phyloP scores from a whole-genome alignment of 2,888 invertebrate species.

The Brachypalpus laphriformis region DNA sequence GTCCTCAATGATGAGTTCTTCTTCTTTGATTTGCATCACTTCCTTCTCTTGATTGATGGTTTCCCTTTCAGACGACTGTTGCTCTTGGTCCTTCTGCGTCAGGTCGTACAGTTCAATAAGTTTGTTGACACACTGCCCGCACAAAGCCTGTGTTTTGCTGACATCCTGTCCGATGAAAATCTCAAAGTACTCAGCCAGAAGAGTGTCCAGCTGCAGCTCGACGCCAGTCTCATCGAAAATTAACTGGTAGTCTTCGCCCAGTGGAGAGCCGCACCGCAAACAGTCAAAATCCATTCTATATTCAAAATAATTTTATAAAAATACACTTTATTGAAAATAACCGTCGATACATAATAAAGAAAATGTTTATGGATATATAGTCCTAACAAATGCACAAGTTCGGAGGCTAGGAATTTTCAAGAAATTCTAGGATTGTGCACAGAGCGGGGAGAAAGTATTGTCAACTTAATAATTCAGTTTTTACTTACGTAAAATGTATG shows the following conservation, averaged over 20 bases:
- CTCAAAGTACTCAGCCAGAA: conserved; percentile 77
- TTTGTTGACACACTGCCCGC: conserved; percentile 78
- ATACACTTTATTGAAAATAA: conserved; percentile 8
- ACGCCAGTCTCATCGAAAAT: conserved; percentile 80
- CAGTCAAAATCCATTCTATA: conserved; percentile 68
- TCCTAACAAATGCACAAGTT: conserved; percentile 75
- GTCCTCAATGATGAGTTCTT: neutral
- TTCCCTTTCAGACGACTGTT: neutral
- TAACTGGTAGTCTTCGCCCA: conserved; percentile 76
- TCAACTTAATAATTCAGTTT: too few relatives aligned
- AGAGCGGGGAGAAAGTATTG: too few relatives aligned
- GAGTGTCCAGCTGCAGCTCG: conserved; percentile 77
- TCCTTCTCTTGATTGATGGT: neutral
- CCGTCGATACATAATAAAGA: neutral
- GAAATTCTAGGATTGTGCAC: neutral
- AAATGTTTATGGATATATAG: neutral
- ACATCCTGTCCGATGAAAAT: conserved; percentile 73
- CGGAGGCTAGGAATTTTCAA: conserved; percentile 73
- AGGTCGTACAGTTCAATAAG: conserved; percentile 79
- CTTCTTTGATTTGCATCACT: neutral
- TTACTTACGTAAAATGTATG: neutral
- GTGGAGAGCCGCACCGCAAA: conserved; percentile 75
- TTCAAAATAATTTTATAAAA: neutral
- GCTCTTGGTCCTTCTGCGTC: conserved; percentile 76
- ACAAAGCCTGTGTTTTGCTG: conserved; percentile 75